phyloP scores from a whole-genome alignment of 2,113 vertebrate species.

The Planiliza haematocheilus region DNA sequence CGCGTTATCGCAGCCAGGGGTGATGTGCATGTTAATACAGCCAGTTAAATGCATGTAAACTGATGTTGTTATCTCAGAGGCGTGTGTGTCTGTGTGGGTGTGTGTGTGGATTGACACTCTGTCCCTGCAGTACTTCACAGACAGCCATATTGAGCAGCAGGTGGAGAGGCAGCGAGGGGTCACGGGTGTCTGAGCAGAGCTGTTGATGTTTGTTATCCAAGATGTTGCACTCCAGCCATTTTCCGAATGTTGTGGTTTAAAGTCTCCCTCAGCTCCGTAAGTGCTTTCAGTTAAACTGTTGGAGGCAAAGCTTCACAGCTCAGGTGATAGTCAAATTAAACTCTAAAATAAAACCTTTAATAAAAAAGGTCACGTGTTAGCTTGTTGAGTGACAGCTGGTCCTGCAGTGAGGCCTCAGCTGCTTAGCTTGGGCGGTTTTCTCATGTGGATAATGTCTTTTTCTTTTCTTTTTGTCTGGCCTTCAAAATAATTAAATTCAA shows the following conservation, averaged over 20 bases:
- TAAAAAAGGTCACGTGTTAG: too few species aligned
- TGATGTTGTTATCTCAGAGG: neutral
- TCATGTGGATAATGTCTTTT: neutral
- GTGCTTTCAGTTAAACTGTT: neutral
- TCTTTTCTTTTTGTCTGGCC: neutral
- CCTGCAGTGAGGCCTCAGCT: constrained; percentile 13
- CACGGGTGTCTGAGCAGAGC: constrained; percentile 21
- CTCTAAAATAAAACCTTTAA: neutral
- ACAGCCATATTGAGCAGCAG: constrained; percentile 66
- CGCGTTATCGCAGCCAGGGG: too few species aligned
- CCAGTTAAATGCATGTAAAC: neutral
- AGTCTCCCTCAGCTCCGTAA: too few species aligned
- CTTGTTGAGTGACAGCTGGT: constrained; percentile 22
- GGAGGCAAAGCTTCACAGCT: neutral
- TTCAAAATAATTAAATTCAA: too few species aligned
- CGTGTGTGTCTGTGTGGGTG: neutral
- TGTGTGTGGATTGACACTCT: neutral
- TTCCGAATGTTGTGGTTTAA: neutral
- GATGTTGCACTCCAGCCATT: too few species aligned
- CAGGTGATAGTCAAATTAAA: neutral
- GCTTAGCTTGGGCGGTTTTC: neutral
- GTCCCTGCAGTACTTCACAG: constrained; percentile 25
- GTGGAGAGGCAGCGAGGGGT: constrained; percentile 67
- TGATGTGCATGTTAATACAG: too few species aligned
- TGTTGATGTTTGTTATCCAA: constrained; percentile 11